Percentiles rank a stretch among this genome's conserved stretches.
These are phyloP conservation scores for Heterotis niloticus DNA, from an alignment of 2,113 vertebrate genomes.

Conservation along the genomic window DNA sequence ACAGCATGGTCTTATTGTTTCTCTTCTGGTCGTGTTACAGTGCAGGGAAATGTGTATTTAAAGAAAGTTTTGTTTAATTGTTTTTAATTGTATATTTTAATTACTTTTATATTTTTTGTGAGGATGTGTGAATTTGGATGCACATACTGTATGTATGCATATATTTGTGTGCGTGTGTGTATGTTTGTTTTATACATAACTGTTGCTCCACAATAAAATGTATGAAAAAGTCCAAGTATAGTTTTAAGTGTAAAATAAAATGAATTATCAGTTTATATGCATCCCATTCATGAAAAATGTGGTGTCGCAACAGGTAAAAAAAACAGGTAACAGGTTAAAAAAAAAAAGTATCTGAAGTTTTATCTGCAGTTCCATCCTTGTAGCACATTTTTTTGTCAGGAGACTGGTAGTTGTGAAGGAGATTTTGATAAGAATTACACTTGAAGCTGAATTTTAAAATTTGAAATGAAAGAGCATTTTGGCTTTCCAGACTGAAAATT, in stretches of 20 bases:
- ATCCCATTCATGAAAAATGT: constrained; percentile 9
- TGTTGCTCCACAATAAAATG: constrained; percentile 16
- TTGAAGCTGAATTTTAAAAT: too few species aligned
- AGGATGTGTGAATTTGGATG: background rate
- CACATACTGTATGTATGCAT: background rate
- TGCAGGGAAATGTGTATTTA: constrained; percentile 3
- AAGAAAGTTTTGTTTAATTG: constrained; percentile 16
- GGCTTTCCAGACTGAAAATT: too few species aligned
- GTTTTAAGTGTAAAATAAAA: constrained; percentile 26
- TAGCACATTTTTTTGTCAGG: too few species aligned
- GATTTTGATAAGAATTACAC: too few species aligned
- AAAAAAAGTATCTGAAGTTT: too few species aligned
- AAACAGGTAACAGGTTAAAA: too few species aligned
- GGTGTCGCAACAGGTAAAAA: too few species aligned
- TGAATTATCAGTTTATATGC: constrained; percentile 20
- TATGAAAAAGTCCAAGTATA: constrained; percentile 12
- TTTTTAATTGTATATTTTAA: background rate
- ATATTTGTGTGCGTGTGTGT: constrained; percentile 2
- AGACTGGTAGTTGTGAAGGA: too few species aligned
- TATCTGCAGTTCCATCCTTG: too few species aligned
- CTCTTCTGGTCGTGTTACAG: constrained; percentile 19
- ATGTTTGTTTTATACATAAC: constrained; percentile 9
- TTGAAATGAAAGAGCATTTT: too few species aligned
- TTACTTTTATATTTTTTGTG: background rate
- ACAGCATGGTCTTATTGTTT: constrained; percentile 4